Percentiles rank a stretch among this genome's conserved stretches.
These are phyloP conservation scores for Lophochroa leadbeateri DNA, from an alignment of 2,113 vertebrate genomes.

Conservation along the genomic window DNA sequence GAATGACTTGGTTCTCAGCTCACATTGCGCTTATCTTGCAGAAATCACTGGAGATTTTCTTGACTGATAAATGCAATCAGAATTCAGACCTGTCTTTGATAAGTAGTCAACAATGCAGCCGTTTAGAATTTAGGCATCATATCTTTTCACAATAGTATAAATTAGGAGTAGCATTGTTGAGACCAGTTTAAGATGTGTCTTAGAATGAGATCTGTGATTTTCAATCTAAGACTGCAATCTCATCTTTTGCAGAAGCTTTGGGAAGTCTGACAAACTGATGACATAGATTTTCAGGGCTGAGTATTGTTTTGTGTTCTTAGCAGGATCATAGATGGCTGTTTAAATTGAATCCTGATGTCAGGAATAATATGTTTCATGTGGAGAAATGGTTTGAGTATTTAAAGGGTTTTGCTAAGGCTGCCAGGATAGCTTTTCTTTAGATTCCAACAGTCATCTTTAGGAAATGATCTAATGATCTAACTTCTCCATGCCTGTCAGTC, in stretches of 20 bases:
- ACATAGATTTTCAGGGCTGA: neutral
- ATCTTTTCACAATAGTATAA: neutral
- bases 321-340: neutral
- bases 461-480: neutral
- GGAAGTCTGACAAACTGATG: conserved; percentile 1
- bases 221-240: neutral
- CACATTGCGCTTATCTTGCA: neutral
- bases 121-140: neutral
- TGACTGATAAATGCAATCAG: neutral
- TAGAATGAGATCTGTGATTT: neutral
- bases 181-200: neutral
- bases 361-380: neutral
- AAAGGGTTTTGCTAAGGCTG: neutral
- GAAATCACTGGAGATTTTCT: neutral
- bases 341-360: conserved; percentile 17
- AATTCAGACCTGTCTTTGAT: neutral
- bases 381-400: neutral
- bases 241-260: neutral
- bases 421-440: neutral
- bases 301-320: neutral
- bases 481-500: neutral
- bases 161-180: neutral
- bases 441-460: neutral
- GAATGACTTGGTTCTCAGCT: neutral
- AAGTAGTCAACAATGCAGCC: neutral